Conservation (phyloP, 2,888 invertebrate species). For the Meghimatium bilineatum region DNA sequence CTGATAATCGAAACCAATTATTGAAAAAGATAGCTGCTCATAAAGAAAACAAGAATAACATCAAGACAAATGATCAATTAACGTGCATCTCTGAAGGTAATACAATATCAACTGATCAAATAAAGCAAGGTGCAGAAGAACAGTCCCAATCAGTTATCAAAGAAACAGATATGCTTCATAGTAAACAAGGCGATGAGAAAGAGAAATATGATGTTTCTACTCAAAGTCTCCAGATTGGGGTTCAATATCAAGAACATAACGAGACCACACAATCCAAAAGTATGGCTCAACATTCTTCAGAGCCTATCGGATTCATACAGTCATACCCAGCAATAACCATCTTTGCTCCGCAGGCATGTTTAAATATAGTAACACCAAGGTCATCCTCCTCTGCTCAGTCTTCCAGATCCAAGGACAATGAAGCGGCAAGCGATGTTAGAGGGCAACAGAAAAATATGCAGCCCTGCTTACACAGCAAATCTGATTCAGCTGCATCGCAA, state of each 20-base stretch:
- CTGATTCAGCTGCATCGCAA: not conserved
- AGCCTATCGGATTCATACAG: not conserved
- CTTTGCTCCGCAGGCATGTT: slow-evolving; percentile 24
- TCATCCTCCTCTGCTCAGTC: not conserved
- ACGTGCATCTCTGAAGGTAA: not conserved
- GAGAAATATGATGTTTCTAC: not conserved
- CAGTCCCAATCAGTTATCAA: not conserved
- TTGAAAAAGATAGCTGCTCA: not conserved
- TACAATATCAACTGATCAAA: too few species aligned
- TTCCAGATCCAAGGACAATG: not conserved
- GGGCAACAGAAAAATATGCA: not conserved
- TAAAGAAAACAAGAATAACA: not conserved
- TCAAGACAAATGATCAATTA: not conserved
- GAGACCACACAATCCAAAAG: not conserved
- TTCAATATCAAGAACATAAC: not conserved
- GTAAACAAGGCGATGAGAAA: too few species aligned
- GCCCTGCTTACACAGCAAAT: too few species aligned
- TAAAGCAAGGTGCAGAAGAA: not conserved
- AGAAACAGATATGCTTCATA: not conserved
- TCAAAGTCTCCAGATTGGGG: not conserved
- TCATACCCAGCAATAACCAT: slow-evolving; percentile 24
- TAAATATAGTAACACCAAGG: slow-evolving; percentile 12
- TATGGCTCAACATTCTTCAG: not conserved
- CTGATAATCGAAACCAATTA: not conserved
- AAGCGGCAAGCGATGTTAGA: not conserved